Conservation (phyloP, 2,888 invertebrate genomes). For the Dynastes hyllus region DNA sequence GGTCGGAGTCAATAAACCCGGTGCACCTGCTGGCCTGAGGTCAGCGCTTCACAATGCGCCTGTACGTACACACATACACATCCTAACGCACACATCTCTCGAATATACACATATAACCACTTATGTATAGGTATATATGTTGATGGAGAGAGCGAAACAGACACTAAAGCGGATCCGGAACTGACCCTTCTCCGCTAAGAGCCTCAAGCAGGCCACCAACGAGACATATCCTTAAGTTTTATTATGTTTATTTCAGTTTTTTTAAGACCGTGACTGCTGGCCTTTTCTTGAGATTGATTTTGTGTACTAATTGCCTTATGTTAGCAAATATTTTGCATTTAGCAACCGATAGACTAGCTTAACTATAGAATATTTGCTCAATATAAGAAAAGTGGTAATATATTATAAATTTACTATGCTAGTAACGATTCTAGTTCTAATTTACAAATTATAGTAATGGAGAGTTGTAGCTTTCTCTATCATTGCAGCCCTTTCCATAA, state of each 20-base stretch:
- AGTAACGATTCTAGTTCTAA: no score
- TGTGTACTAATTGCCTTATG: no score
- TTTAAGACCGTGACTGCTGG: neutral
- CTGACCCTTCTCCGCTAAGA: slow-evolving; percentile 55
- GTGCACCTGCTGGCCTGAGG: slow-evolving; percentile 72
- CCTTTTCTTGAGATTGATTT: no score
- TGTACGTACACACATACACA: slow-evolving; percentile 51
- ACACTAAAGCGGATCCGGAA: slow-evolving; percentile 59
- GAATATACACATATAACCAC: slow-evolving; percentile 23
- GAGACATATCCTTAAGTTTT: slow-evolving; percentile 40
- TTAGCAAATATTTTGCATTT: no score
- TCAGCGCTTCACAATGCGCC: slow-evolving; percentile 65
- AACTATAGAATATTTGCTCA: no score
- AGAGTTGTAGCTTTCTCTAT: no score
- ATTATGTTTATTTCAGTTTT: slow-evolving; percentile 19
- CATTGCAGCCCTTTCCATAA: no score
- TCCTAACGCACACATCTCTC: slow-evolving; percentile 27
- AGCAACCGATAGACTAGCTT: no score
- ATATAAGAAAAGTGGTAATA: no score
- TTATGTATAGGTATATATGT: slow-evolving; percentile 26
- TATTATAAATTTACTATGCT: no score
- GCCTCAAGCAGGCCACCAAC: slow-evolving; percentile 44
- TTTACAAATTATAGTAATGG: no score
- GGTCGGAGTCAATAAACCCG: slow-evolving; percentile 71
- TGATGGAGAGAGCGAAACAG: slow-evolving; percentile 33